Base-by-base conservation (phyloP, 2,113 vertebrate species). In the Delphinapterus leucas region DNA sequence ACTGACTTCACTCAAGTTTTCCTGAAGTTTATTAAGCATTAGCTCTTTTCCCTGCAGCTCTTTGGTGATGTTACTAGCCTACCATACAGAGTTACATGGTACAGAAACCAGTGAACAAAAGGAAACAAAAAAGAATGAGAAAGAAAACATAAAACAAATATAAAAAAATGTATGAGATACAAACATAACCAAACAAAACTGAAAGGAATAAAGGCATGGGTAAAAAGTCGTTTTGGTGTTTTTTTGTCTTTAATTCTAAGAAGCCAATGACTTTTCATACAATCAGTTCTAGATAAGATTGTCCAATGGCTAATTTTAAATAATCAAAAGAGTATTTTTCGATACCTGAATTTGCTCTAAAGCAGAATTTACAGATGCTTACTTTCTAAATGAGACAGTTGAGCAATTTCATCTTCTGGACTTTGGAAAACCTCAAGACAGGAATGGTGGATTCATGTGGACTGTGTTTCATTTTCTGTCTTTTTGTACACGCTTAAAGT, bases 1-100 rank as follows among this genome's bases (percentile, higher is more conserved):
- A 96, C 99, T 99, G 97, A 98, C 98, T 96, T 98, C 98, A 96
- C 98, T 97, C 98, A 99, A 97, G 97, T 95, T 99, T 98, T 99
- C 97, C 98, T 99, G 99, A 97, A 99, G 98, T 61, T 98, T 98
- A 92, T 98, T 95, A 74, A 99, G 98, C 97, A 99, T 98, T 97
- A 99, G 98, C 98, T 99, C 99, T 98, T 98, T 99, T 77, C 92
- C 98, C 97, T 99, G 99, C 97, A 99, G 98, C 93, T 99, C 98
- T 97, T 97, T 99, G 97, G 98, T 98, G 98, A 99, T 88, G 97
- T 99, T 99, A 98, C 93, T 98, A 97, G 99, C 99, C 99, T 99
- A 97, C 94, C 98, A 71, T 79, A 97, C 87, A 71, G 70, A 84
- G 90, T 89, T 80, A 97, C 38, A 97, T 84, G 98, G 79, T 85